These are phyloP conservation scores for Melanostoma mellinum DNA, from an alignment of 2,888 invertebrate genomes.

Conservation along the genomic window DNA sequence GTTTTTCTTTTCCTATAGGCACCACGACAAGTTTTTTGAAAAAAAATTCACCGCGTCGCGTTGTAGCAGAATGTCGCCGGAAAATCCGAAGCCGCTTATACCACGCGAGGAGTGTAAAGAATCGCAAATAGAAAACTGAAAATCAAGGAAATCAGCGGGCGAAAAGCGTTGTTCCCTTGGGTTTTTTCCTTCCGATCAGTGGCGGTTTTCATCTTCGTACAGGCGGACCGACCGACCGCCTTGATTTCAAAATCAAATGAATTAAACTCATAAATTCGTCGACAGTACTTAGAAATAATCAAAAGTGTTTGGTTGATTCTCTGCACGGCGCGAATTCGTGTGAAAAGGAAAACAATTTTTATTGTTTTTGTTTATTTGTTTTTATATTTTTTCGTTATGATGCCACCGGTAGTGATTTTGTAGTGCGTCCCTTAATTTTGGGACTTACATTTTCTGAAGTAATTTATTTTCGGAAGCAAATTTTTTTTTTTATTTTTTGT, in stretches of 20 bases:
- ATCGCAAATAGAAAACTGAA: constrained; percentile 9
- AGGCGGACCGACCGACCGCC: constrained; percentile 15
- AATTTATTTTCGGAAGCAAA: background rate
- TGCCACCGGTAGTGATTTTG: too few species aligned
- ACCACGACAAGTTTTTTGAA: constrained; percentile 9
- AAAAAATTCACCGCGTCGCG: constrained; percentile 15
- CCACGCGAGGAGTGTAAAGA: background rate
- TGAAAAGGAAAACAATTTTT: background rate
- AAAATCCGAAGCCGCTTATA: constrained; percentile 35
- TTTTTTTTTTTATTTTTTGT: constrained; percentile 22
- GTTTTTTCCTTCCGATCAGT: constrained; percentile 48
- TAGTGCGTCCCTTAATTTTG: too few species aligned
- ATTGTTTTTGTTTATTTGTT: background rate
- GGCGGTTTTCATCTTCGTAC: constrained; percentile 42
- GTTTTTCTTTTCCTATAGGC: constrained; percentile 10
- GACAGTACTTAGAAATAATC: constrained; percentile 39
- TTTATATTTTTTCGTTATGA: too few species aligned
- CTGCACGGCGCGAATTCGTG: too few species aligned
- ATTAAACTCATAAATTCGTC: constrained; percentile 13
- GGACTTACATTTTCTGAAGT: too few species aligned
- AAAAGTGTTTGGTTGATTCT: constrained; percentile 22
- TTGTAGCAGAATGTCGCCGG: constrained; percentile 44
- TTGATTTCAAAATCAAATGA: constrained; percentile 12
- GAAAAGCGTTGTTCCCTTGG: constrained; percentile 32
- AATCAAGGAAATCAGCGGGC: constrained; percentile 1